Evolutionary conservation across 2,113 vertebrate species (phyloP).

Genomic region (Podarcis cretensis): DNA sequence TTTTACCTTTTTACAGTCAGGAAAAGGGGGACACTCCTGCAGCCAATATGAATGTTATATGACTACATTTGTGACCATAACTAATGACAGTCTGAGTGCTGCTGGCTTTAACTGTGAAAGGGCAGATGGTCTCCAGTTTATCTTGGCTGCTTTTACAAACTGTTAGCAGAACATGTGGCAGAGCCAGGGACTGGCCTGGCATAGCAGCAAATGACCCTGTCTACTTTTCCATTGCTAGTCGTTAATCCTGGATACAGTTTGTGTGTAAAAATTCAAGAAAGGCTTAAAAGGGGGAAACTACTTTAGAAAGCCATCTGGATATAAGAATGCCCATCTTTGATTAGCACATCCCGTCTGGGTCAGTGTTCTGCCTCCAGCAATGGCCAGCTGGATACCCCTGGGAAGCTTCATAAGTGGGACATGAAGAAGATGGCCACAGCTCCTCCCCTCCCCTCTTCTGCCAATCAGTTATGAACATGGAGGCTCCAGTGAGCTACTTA

Average conservation of each 20-base stretch:
- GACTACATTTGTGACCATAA: not conserved
- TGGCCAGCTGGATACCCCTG: not conserved
- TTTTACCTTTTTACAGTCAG: too few relatives aligned
- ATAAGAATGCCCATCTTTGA: not conserved
- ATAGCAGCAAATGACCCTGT: not conserved
- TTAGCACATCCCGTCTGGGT: not conserved
- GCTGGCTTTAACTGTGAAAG: not conserved
- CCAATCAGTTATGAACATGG: not conserved
- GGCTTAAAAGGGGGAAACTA: too few relatives aligned
- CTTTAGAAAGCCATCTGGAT: not conserved
- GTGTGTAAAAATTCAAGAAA: not conserved
- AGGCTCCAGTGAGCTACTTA: not conserved
- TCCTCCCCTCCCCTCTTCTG: not conserved
- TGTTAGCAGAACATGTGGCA: not conserved
- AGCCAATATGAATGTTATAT: not conserved
- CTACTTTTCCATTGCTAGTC: not conserved
- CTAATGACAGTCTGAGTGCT: not conserved
- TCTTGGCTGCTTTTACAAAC: not conserved
- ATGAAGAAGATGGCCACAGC: not conserved
- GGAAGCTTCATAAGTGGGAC: not conserved
- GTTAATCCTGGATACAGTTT: not conserved
- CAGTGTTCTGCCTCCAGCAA: not conserved
- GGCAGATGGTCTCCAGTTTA: not conserved
- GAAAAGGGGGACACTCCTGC: not conserved
- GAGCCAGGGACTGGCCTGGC: not conserved